Conservation (phyloP, 2,888 invertebrate genomes). For the Tholera decimalis region DNA sequence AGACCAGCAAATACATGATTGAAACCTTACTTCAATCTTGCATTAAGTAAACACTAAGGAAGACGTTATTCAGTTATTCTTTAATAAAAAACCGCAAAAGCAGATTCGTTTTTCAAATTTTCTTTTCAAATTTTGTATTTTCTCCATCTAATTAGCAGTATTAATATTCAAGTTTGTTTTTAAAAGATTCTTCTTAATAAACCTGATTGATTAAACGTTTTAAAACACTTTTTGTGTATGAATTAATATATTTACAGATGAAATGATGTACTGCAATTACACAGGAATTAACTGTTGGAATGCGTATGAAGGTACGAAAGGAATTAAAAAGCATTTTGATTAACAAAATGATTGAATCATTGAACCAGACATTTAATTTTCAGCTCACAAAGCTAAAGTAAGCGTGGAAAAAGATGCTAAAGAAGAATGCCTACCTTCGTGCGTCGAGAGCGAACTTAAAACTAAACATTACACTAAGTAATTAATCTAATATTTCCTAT, state of each 20-base stretch:
- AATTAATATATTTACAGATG: conserved; percentile 75
- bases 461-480: conserved; percentile 75
- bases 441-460: conserved; percentile 90
- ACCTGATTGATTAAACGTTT: no score
- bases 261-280: conserved; percentile 88
- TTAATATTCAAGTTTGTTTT: no score
- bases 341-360: no score
- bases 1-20: neutral
- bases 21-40: no score
- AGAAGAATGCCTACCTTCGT: conserved; percentile 89
- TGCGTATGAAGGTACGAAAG: conserved; percentile 70
- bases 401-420: conserved; percentile 78
- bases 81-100: no score
- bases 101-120: no score
- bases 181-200: no score
- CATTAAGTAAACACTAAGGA: no score
- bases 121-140: no score
- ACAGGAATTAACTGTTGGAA: conserved; percentile 90
- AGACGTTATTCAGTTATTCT: no score
- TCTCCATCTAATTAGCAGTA: no score
- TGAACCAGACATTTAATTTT: conserved; percentile 27
- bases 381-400: conserved; percentile 78
- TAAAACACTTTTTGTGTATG: neutral
- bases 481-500: conserved; percentile 21
- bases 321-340: neutral